Evolutionary conservation across 2,113 vertebrate species (phyloP).

Genomic region (Rhizomys pruinosus): DNA sequence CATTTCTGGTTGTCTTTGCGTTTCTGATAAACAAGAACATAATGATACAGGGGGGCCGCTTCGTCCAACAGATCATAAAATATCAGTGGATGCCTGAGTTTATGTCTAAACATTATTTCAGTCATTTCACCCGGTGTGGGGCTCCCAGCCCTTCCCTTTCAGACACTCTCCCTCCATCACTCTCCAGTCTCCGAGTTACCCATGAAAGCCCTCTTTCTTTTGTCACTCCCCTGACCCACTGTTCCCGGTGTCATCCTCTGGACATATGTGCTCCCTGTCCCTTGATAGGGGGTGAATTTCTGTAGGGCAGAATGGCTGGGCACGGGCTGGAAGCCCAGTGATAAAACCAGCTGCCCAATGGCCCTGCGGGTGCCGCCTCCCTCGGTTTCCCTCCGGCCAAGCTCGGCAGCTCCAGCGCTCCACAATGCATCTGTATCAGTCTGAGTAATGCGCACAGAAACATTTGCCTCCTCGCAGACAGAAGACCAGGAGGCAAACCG

Average conservation of each 20-base stretch:
- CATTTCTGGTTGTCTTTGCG: neutral
- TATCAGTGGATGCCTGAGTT: too few species aligned
- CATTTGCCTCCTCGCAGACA: neutral
- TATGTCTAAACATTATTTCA: neutral
- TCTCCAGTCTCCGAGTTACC: fast-evolving
- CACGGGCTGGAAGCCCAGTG: neutral
- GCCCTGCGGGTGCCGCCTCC: neutral
- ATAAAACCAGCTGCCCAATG: neutral
- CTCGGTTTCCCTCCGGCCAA: neutral
- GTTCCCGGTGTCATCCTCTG: fast-evolving
- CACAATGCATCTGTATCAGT: fast-evolving
- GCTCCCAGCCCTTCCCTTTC: neutral
- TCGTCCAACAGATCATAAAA: neutral
- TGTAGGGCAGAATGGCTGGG: neutral
- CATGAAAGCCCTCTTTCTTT: fast-evolving
- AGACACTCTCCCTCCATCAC: fast-evolving
- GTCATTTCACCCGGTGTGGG: neutral
- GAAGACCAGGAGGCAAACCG: too few species aligned
- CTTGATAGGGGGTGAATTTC: too few species aligned
- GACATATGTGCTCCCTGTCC: fast-evolving
- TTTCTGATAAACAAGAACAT: neutral
- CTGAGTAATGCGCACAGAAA: too few species aligned
- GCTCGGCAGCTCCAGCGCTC: neutral
- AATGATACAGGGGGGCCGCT: fast-evolving
- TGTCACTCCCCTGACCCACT: fast-evolving